phyloP scores from a whole-genome alignment of 2,888 invertebrate species.

The Pyrrhosoma nymphula region DNA sequence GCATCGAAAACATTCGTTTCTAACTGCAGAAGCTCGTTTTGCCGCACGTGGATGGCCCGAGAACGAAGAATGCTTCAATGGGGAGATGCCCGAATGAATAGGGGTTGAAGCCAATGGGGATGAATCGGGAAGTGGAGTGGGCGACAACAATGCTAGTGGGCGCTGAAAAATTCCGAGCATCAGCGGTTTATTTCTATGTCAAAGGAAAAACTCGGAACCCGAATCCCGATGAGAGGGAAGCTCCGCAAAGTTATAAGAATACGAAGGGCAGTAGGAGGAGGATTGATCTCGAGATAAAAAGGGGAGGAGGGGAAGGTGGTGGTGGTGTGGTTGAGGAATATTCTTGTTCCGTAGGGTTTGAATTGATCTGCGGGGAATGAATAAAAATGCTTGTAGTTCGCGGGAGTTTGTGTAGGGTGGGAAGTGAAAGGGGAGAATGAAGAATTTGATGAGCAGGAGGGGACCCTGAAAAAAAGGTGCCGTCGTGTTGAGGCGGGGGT shows the following conservation, averaged over 20 bases:
- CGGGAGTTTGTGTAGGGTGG: neutral
- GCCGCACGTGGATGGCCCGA: too few species aligned
- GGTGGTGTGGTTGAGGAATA: neutral
- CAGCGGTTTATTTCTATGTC: neutral
- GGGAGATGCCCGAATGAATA: neutral
- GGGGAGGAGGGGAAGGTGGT: neutral
- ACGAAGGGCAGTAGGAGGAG: neutral
- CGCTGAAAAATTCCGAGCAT: neutral
- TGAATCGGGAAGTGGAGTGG: neutral
- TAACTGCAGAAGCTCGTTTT: too few species aligned
- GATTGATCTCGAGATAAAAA: neutral
- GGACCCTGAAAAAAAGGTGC: neutral
- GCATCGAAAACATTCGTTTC: too few species aligned
- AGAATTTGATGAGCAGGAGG: neutral
- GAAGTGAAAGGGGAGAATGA: neutral
- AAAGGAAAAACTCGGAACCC: neutral
- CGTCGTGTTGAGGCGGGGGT: neutral
- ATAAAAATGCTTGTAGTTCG: constrained; percentile 33
- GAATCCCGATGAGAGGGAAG: neutral
- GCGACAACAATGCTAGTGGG: neutral
- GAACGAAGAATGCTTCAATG: neutral
- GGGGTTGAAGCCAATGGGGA: neutral
- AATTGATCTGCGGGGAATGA: constrained; percentile 45
- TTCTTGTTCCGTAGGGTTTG: neutral
- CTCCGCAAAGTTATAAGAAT: neutral